Evolutionary conservation across 2,797 vertebrate genomes (phyloP).

Genomic region (Sebastolobus altivelis): DNA sequence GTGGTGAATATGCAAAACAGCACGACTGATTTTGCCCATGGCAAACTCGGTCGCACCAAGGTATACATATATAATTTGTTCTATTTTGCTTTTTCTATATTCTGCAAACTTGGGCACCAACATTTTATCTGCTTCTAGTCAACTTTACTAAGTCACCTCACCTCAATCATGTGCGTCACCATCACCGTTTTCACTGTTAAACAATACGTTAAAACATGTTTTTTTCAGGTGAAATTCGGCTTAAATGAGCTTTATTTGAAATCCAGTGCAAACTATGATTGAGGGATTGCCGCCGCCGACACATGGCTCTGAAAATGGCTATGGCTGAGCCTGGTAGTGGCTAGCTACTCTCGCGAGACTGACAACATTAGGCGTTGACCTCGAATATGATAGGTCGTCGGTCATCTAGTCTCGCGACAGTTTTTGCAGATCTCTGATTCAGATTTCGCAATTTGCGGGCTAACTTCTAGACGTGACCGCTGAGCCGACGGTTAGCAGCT

Average conservation of each 20-base stretch:
- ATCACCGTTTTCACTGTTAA: not conserved
- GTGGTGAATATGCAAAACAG: not conserved
- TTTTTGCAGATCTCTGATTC: no score
- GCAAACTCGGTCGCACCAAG: not conserved
- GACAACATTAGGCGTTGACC: no score
- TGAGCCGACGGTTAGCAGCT: no score
- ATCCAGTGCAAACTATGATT: not conserved
- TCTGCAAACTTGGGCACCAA: not conserved
- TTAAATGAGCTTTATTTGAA: no score
- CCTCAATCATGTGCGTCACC: not conserved
- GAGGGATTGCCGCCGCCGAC: not conserved
- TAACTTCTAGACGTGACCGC: no score
- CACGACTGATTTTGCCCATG: not conserved
- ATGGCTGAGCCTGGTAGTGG: no score
- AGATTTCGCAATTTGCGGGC: no score
- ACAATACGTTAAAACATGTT: not conserved
- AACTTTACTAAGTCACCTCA: not conserved
- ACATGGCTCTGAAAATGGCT: no score
- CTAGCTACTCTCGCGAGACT: no score
- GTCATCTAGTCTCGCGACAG: no score
- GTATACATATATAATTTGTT: not conserved
- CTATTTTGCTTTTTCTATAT: not conserved
- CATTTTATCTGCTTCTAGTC: not conserved
- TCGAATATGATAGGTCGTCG: no score
- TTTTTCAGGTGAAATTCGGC: not conserved